Evolutionary conservation across 2,797 vertebrate genomes (phyloP), one percentile per base, ranked within the genome.

Genomic region (Eutrigla gurnardus): DNA sequence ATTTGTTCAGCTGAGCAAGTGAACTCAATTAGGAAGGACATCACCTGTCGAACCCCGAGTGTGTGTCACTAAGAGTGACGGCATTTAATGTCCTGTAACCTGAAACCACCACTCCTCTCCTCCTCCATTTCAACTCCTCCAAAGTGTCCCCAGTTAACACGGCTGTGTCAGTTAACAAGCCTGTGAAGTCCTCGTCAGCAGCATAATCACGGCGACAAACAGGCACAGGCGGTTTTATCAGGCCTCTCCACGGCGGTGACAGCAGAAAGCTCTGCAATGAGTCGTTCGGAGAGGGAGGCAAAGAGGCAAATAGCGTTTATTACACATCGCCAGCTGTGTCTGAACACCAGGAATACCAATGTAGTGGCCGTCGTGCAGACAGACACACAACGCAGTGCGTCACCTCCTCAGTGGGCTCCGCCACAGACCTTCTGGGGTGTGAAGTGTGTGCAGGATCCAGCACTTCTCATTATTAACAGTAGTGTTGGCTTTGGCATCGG

Each of bases 121-220:
- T 46, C 39, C 49, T 74, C 66, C 72, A 83, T 68, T 78, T 59
- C 7, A 63, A 70, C 65, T 66, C 76, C 70, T 86, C 53, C 0
- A 81, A 70, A 83, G 70, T 82, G 78, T 86, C 83, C 67, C 67
- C 37, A 40, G 82, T 86, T 88, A 89, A 90, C 82, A 63, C 75
- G 73, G 71, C 82, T 77, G 80, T 83, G 80, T 76, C 80, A n/a
- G 79, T 85, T 90, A 89, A 90, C 81, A 75, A 88, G 86, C 61
- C 83, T 45, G 65, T 55, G 62, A 87, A 82, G 77, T 70, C 79
- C 60, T 74, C 65, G 46, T 82, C 83, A 63, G 72, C 77, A 58
- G 64, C 81, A 70, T 83, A 78, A 82, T 87, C 73, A 63, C 78
- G 67, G 76, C 25, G 8, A 68, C 78, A 45, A 76, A 67, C 55